Conservation (phyloP, 2,797 vertebrate genomes). For the Lagocephalus sceleratus region DNA sequence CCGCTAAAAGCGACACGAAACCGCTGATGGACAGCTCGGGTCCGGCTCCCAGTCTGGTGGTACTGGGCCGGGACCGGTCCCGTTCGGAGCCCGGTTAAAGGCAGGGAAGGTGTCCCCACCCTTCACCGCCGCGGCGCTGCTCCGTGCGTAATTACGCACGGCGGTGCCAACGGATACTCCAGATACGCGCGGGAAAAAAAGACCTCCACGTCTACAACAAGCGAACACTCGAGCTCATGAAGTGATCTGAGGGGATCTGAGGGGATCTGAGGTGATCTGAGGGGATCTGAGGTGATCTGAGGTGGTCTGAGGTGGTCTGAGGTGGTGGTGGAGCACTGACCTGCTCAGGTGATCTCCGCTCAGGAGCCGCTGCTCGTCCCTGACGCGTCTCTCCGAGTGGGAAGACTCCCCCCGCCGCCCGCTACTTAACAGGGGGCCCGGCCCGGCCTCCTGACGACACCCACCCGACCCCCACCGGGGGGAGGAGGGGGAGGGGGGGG, state of each 20-base stretch:
- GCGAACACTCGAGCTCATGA: not conserved
- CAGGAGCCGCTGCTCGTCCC: slow-evolving; percentile 57
- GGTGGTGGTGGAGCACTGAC: not conserved
- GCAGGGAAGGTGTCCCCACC: not conserved
- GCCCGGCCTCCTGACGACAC: slow-evolving; percentile 88
- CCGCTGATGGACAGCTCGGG: no score
- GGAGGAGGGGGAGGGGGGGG: slow-evolving; percentile 65
- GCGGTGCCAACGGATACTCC: not conserved
- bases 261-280: not conserved
- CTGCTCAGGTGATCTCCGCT: slow-evolving; percentile 40
- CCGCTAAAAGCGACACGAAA: no score
- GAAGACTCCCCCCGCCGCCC: slow-evolving; percentile 78
- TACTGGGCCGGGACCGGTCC: no score
- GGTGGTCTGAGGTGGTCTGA: not conserved
- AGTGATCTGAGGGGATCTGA: not conserved
- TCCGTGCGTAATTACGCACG: slow-evolving; percentile 55
- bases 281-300: no score
- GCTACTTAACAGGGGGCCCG: slow-evolving; percentile 92
- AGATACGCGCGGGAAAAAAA: no score
- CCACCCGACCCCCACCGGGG: no score
- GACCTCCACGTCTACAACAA: not conserved
- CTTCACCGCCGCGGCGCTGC: not conserved
- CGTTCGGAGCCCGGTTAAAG: not conserved
- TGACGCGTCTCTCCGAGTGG: slow-evolving; percentile 83
- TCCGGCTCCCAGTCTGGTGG: no score